These are phyloP conservation scores for Epinotia demarniana DNA, from an alignment of 2,888 invertebrate species.

Conservation along the genomic window DNA sequence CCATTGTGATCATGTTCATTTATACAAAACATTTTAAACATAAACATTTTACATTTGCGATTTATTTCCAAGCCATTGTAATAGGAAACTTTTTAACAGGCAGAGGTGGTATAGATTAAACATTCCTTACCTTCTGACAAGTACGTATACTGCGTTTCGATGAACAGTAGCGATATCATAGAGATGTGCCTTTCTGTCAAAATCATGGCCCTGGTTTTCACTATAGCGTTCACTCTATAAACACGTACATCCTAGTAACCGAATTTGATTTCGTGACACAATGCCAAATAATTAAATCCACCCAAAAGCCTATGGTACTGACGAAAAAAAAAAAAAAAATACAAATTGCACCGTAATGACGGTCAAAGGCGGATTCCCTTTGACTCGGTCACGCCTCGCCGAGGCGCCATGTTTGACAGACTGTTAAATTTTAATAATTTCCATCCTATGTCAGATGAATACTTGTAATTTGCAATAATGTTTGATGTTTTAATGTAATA, in stretches of 20 bases:
- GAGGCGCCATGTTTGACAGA: conserved; percentile 49
- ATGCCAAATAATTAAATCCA: conserved; percentile 31
- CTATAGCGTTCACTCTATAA: background rate
- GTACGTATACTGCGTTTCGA: no score
- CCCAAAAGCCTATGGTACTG: conserved; percentile 24
- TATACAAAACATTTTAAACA: no score
- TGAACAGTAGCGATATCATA: no score
- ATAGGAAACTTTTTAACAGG: no score
- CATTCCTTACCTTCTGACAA: no score
- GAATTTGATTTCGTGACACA: conserved; percentile 20
- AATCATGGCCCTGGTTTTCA: background rate
- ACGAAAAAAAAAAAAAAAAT: conserved; percentile 35
- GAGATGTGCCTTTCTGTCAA: no score
- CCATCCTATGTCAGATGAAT: conserved; percentile 39
- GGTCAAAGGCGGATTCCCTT: conserved; percentile 52
- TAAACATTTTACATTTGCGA: no score
- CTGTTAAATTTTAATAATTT: conserved; percentile 51
- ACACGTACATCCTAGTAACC: background rate
- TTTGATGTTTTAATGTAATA: conserved; percentile 29
- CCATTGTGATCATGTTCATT: no score
- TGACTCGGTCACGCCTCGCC: conserved; percentile 51
- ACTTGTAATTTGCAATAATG: conserved; percentile 35
- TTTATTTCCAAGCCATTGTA: no score
- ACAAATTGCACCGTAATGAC: conserved; percentile 44
- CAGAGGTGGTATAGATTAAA: no score